Base-by-base conservation (phyloP, 2,888 invertebrate genomes). In the Calliphora vomitoria region DNA sequence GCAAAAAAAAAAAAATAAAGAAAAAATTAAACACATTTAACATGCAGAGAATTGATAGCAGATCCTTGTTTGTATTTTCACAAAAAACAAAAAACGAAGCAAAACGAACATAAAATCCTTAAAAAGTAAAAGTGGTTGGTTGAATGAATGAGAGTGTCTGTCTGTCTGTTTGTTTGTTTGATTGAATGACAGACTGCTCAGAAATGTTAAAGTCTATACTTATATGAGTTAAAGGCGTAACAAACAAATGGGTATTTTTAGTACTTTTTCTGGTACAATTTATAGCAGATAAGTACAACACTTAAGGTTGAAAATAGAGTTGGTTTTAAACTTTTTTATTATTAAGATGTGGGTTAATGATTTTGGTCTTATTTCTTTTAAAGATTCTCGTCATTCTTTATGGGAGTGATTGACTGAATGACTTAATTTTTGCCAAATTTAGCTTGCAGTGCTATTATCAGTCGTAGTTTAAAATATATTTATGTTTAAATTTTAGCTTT, bases 81-180 rank as follows among this genome's bases (percentile, higher is more conserved):
- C 5, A 25, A 18, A 41, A 44, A 60, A 11, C 3, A 44, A 41
- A 74, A 20, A 58, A 1, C 11, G 10, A 8, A n/a, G n/a, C n/a
- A 25, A 25, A 25, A 25, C 25, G 25, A 47, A 10, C 31, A 47
- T 44, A 15, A 50, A 71, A 53, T 62, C 71, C 68, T 71, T 76
- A n/a, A 72, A 84, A 84, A 84, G 66, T 79, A 50, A 79, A 84
- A 84, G 84, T 84, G 44, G 44, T 74, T 50, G 13, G n/a, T 72
- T 31, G 31, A 31, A 25, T 38, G 38, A 41, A 13, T 81, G 25
- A 25, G 25, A n/a, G 20, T 41, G 25, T n/a, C 25, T 69, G 60
- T 66, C 1, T 10, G 58, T 50, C 13, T 35, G 35, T 35, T 35
- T 4, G 35, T 35, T 81, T 50, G 47, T n/a, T 81, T 35, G 25